Percentiles rank a stretch among this genome's conserved stretches.
phyloP scores from a whole-genome alignment of 30 jellyfish, hydroid and myxozoan species.

The Catostylus mosaicus region DNA sequence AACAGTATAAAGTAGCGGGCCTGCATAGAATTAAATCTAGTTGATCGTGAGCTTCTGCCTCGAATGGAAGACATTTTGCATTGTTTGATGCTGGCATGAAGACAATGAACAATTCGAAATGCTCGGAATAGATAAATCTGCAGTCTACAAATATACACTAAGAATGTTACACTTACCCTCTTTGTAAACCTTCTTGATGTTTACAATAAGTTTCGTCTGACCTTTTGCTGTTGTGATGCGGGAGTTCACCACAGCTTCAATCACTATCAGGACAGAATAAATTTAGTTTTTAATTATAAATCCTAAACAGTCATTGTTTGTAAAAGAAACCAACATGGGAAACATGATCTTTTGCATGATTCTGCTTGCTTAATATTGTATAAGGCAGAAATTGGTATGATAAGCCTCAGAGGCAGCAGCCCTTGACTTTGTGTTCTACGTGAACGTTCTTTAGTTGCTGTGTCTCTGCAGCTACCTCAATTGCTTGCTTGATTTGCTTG shows the following conservation, averaged over 20 bases:
- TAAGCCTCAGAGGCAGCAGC: neutral
- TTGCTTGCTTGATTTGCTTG: no score
- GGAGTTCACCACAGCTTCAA: constrained; percentile 74
- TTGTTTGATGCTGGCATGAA: neutral
- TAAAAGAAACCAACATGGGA: neutral
- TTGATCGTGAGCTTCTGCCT: neutral
- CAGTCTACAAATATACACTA: no score
- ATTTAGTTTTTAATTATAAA: no score
- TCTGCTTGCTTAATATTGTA: neutral
- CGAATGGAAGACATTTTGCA: neutral
- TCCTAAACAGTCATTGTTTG: neutral
- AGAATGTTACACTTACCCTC: constrained; percentile 33
- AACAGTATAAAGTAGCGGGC: no score
- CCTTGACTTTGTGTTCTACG: no score
- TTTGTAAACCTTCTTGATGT: constrained; percentile 47
- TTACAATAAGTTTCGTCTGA: constrained; percentile 63
- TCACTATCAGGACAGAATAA: constrained; percentile 18
- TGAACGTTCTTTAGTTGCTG: no score
- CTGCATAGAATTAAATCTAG: neutral
- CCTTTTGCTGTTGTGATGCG: constrained; percentile 77
- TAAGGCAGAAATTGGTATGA: neutral
- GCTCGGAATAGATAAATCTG: neutral
- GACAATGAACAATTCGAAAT: neutral
- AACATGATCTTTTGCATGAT: neutral
- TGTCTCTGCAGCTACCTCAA: no score